A percentile compares a stretch with the other conserved stretches of the same genome.
Conservation (phyloP, 2,888 invertebrate genomes). For the Theretra japonica region DNA sequence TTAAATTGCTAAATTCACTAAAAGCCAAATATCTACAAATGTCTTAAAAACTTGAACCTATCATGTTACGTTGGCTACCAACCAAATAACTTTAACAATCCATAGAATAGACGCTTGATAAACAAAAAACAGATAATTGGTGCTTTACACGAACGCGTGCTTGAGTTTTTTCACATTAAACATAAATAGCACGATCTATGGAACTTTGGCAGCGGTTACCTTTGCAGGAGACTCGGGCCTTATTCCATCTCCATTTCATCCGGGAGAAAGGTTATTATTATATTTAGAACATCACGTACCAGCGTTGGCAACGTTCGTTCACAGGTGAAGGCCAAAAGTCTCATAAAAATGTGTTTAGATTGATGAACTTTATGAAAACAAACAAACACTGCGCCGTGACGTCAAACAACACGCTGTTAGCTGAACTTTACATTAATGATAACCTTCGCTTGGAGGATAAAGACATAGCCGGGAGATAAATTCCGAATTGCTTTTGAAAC, state of each 20-base stretch:
- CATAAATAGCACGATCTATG: constrained; percentile 69
- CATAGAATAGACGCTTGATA: neutral
- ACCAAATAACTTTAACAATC: neutral
- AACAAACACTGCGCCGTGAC: constrained; percentile 20
- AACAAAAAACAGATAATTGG: neutral
- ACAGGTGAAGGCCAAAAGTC: constrained; percentile 30
- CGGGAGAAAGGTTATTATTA: constrained; percentile 47
- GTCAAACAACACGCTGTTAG: constrained; percentile 27
- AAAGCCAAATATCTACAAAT: no score
- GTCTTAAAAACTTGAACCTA: neutral
- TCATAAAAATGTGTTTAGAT: constrained; percentile 30
- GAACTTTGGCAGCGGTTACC: constrained; percentile 71
- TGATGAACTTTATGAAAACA: constrained; percentile 26
- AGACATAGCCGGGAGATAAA: neutral
- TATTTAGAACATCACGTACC: constrained; percentile 37
- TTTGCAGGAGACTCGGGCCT: constrained; percentile 69
- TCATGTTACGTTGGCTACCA: neutral
- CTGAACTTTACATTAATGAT: constrained; percentile 21
- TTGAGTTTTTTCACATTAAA: constrained; percentile 54
- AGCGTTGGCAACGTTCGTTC: constrained; percentile 31
- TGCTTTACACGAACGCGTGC: constrained; percentile 48
- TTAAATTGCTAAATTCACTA: no score
- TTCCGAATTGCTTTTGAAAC: constrained; percentile 4
- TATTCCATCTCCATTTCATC: constrained; percentile 49
- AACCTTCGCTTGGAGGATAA: constrained; percentile 1